Base-by-base conservation (phyloP, 2,113 vertebrate genomes). In the Melanotaenia duboulayi region DNA sequence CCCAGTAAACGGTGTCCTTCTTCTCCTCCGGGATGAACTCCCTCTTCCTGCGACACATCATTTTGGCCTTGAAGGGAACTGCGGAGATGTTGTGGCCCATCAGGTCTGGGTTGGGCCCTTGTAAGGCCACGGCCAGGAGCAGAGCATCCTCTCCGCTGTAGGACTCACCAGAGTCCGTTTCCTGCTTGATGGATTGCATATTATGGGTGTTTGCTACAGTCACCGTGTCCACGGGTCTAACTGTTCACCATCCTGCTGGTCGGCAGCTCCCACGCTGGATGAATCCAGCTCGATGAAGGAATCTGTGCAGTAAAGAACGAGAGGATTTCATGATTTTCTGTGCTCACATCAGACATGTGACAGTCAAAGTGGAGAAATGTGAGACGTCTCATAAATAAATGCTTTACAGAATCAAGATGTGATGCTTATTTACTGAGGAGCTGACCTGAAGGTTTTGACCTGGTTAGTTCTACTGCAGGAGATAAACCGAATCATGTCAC, bases 11-110 rank as follows among this genome's bases (percentile, higher is more conserved):
- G 2, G 87, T 95, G 90, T 99, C 98, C 75, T 99, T 99, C 91
- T 97, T 99, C 72, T 98, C 97, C 3, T 98, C 96, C 0, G 97
- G 97, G 87, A 98, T 99, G 72, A 99, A 99, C 80, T 99, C 97
- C 20, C 97, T 86, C 79, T 98, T 98, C 78, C 97, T 93, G 35
- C 97, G 95, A 76, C 96, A 97, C 83, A 80, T 1, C 65, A 83
- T 78, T 71, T 97, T 97, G 73, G 65, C 88, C 76, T 96, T 97
- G 69, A 90, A 90, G 2, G 92, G 80, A 54, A 88, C 4, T 7
- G 51, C 25, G 8, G 92, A 77, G 39, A 88, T 69, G 17, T 84
- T 87, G 54, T 87, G 89, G 44, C 80, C 62, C 4, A 82, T 58
- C 52, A 90, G 61, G 20, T 94, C 92, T 60, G 65, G 42, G 74